Evolutionary conservation across 2,888 invertebrate genomes (phyloP), one percentile per base, ranked within the genome.

Genomic region (Cosmopolites sordidus): DNA sequence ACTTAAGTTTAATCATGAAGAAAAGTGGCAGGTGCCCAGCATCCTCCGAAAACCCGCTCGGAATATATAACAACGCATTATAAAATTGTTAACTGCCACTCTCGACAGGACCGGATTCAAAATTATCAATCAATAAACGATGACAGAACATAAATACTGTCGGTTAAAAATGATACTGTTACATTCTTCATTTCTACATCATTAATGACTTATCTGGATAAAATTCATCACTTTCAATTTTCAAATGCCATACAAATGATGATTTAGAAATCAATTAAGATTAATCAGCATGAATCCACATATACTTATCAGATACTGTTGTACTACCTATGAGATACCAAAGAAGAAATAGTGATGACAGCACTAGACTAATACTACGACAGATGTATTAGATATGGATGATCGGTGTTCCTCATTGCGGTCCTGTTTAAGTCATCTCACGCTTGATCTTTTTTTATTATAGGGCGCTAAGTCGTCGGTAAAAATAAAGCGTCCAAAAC

Each of bases 1-100:
- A 52, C 52, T 52, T 56, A 43, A 56, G 52, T 49, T 56, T 54
- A 58, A 58, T 58, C 58, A 58, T 44, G 45, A 54, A 54, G 58
- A 54, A 51, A 58, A 58, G 58, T 58, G 58, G 58, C 58, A 58
- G 58, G 58, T 58, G 58, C 54, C 51, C 48, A 51, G 33, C 57
- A 51, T 48, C 54, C 56, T 44, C 33, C 33, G 33, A 33, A 54
- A 58, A 58, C 54, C 46, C 54, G 54, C 54, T 58, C 54, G 22
- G 51, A 51, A 58, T 54, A 54, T 51, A 51, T 54, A 54, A 51
- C 58, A 48, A 51, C 42, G 49, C 40, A 52, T 56, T 56, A 33
- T 33, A 33, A 33, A 33, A 33, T 33, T 33, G 33, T 33, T 33
- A 33, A 33, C 33, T 12, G 33, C 33, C 33, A 33, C 22, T 33